These are phyloP conservation scores for Xenus cinereus DNA, from an alignment of 2,113 vertebrate genomes.

Conservation along the genomic window DNA sequence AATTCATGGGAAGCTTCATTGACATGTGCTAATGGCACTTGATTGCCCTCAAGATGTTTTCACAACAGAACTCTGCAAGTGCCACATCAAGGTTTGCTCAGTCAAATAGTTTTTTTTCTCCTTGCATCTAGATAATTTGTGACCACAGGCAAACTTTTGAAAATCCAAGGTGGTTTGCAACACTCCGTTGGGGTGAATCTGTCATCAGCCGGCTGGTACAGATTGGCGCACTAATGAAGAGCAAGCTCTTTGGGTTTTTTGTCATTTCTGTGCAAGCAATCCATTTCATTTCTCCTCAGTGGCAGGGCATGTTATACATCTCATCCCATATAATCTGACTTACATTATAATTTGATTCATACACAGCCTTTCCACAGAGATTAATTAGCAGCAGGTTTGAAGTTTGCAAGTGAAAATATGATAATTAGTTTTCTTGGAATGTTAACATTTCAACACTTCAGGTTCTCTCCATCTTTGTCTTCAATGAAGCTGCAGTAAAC, in stretches of 20 bases:
- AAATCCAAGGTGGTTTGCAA: slow-evolving; percentile 83
- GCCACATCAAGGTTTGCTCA: slow-evolving; percentile 76
- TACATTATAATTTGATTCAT: slow-evolving; percentile 60
- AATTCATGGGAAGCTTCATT: slow-evolving; percentile 77
- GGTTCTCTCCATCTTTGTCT: slow-evolving; percentile 57
- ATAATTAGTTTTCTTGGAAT: slow-evolving; percentile 55
- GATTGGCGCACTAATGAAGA: slow-evolving; percentile 77
- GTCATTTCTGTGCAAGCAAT: slow-evolving; percentile 17
- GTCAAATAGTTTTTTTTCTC: slow-evolving; percentile 78
- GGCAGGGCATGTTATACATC: slow-evolving; percentile 15
- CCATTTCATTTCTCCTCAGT: slow-evolving; percentile 46
- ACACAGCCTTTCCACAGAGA: slow-evolving; percentile 58
- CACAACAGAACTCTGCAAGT: slow-evolving; percentile 74
- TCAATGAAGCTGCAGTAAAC: slow-evolving; percentile 62
- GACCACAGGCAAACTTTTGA: slow-evolving; percentile 78
- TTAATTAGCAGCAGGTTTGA: slow-evolving; percentile 68
- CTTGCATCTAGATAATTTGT: slow-evolving; percentile 82
- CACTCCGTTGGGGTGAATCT: slow-evolving; percentile 76
- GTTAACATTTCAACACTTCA: slow-evolving; percentile 48
- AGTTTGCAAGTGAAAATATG: slow-evolving; percentile 68
- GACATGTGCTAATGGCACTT: slow-evolving; percentile 83
- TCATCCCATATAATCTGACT: slow-evolving; percentile 61
- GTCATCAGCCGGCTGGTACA: slow-evolving; percentile 74
- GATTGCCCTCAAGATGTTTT: slow-evolving; percentile 84
- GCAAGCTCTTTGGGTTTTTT: slow-evolving; percentile 27